Evolutionary conservation across 2,888 invertebrate genomes (phyloP), one percentile per base, ranked within the genome.

Genomic region (Aphidoletes aphidimyza): DNA sequence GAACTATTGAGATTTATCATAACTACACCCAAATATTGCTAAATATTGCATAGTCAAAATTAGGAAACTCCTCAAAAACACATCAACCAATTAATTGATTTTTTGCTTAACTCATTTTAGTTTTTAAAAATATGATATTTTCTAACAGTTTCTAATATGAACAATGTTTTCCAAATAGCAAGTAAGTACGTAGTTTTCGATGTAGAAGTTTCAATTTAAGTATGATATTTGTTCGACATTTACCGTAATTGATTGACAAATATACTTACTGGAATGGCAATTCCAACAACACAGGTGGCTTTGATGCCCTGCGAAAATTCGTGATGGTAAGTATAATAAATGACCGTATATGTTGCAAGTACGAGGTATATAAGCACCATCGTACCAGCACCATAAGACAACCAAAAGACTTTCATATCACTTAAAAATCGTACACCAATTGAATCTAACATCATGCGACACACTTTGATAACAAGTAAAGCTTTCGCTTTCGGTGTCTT

Each of bases 401-500:
- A 81, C 81, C 81, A 81, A 37, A 81, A 81, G 2, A 81, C 81
- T 37, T 19, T 6, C 6, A n/a, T 17, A 36, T 81, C 37, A 11
- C 81, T 81, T n/a, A 81, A 37, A 81, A 81, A 81, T 22, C 81
- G 81, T n/a, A 81, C 81, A 37, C 37, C 37, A 37, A 81, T 81
- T 9, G 22, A 22, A 81, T 81, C 22, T 0, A 22, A 81, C 37
- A 81, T 37, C 11, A 37, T 26, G 11, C 81, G 81, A 37, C 37
- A 36, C 5, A 22, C 81, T n/a, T 81, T 81, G 1, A 81, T 22
- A 9, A 37, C n/a, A 6, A 81, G 11, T 22, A 81, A 9, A 37
- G 81, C 81, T 37, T 81, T 81, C n/a, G 19, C 37, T 37, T 81
- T 81, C 19, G 81, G 81, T 22, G 81, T n/a, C 81, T 37, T 81